Percentiles rank a stretch among this genome's conserved stretches.
These are phyloP conservation scores for Lordiphosa stackelbergi DNA, from an alignment of 1,140 invertebrate species.

Conservation along the genomic window DNA sequence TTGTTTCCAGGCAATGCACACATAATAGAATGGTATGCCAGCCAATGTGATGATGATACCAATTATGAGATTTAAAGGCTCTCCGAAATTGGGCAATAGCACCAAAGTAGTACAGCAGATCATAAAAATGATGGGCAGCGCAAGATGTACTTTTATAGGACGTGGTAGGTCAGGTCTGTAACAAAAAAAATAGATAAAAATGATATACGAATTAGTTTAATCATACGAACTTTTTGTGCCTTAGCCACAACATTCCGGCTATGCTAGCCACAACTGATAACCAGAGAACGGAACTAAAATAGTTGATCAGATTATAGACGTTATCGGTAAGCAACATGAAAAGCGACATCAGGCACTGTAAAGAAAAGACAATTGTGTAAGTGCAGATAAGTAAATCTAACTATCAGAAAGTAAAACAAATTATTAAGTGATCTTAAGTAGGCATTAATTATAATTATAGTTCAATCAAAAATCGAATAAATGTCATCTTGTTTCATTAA, in stretches of 20 bases:
- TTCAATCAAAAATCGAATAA: too few relatives aligned
- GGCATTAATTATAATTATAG: too few relatives aligned
- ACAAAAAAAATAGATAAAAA: not conserved
- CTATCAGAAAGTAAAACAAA: too few relatives aligned
- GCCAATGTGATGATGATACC: constrained; percentile 90
- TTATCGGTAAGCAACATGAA: constrained; percentile 85
- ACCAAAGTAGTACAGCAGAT: constrained; percentile 90
- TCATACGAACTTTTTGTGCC: constrained; percentile 79
- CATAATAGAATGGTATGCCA: constrained; percentile 93
- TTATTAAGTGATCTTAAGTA: not conserved
- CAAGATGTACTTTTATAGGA: constrained; percentile 89
- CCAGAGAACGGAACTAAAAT: constrained; percentile 89
- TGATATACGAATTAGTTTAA: not conserved
- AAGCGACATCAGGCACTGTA: constrained; percentile 85
- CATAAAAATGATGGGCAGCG: constrained; percentile 90
- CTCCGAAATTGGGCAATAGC: constrained; percentile 86
- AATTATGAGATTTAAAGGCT: constrained; percentile 89
- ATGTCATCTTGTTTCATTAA: too few relatives aligned
- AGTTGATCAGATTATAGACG: constrained; percentile 86
- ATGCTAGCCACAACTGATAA: constrained; percentile 87
- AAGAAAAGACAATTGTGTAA: constrained; percentile 28
- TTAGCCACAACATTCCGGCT: constrained; percentile 87
- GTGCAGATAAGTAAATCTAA: too few relatives aligned
- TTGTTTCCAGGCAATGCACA: constrained; percentile 91
- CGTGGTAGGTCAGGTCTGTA: constrained; percentile 83